Conservation (phyloP, 2,888 invertebrate genomes). For the Pollenia labialis region DNA sequence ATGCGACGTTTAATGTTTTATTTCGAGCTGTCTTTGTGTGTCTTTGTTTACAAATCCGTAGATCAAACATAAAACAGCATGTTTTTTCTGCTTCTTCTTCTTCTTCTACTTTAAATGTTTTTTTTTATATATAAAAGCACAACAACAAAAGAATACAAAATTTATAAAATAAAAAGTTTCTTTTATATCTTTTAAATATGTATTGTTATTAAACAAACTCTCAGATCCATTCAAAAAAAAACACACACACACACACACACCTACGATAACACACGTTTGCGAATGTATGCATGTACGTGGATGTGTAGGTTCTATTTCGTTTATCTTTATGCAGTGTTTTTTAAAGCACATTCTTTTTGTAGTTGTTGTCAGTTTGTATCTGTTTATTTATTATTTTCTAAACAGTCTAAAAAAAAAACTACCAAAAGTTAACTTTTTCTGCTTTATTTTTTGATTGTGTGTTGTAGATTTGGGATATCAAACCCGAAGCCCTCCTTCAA, state of each 20-base stretch:
- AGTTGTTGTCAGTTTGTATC: slow-evolving; percentile 50
- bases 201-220: slow-evolving; percentile 23
- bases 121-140: neutral
- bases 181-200: slow-evolving; percentile 25
- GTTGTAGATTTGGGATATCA: slow-evolving; percentile 27
- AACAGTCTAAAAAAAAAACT: slow-evolving; percentile 43
- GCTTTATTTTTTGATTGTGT: slow-evolving; percentile 21
- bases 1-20: slow-evolving; percentile 71
- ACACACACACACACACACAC: neutral
- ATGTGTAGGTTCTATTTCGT: slow-evolving; percentile 38
- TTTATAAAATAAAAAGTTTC: slow-evolving; percentile 33
- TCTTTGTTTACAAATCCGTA: slow-evolving; percentile 66
- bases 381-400: slow-evolving; percentile 3
- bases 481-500: slow-evolving; percentile 27
- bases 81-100: slow-evolving; percentile 36
- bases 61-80: slow-evolving; percentile 70
- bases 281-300: slow-evolving; percentile 3
- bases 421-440: slow-evolving; percentile 53
- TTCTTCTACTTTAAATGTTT: slow-evolving; percentile 13
- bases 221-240: no score
- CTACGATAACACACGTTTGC: neutral
- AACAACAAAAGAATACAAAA: slow-evolving; percentile 15
- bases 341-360: slow-evolving; percentile 28
- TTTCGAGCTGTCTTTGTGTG: slow-evolving; percentile 61
- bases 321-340: slow-evolving; percentile 59